These are phyloP conservation scores for Brachionus koreanus DNA, from an alignment of 1,140 invertebrate species.

Conservation along the genomic window DNA sequence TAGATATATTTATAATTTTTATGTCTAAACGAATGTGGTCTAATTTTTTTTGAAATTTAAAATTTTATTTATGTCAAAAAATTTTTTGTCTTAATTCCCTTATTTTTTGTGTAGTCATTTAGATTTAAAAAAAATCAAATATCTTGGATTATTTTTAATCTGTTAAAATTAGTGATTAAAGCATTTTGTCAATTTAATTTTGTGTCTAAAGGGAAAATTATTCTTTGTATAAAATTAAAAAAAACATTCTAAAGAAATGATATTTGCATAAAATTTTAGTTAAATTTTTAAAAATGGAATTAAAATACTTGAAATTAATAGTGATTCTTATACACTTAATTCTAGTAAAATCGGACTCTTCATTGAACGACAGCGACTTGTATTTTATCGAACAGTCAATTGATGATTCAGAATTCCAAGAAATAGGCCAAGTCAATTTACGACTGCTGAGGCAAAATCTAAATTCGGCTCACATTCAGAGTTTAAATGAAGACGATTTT, in stretches of 20 bases:
- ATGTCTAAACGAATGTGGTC: too few species aligned
- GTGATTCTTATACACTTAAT: not conserved
- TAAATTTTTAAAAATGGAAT: not conserved
- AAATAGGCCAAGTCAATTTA: conserved; percentile 15
- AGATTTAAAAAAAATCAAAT: too few species aligned
- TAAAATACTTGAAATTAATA: not conserved
- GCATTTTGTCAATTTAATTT: too few species aligned
- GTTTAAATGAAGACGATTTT: conserved; percentile 14
- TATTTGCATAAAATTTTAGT: not conserved
- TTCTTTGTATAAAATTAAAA: not conserved
- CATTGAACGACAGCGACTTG: conserved; percentile 11
- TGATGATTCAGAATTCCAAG: not conserved
- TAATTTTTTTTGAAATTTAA: too few species aligned
- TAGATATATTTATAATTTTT: too few species aligned
- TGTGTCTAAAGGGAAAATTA: too few species aligned
- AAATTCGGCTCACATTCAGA: conserved; percentile 24
- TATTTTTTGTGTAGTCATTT: too few species aligned
- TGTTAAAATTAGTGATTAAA: too few species aligned
- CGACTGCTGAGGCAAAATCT: conserved; percentile 35
- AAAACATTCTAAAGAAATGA: not conserved
- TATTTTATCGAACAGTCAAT: conserved; percentile 35
- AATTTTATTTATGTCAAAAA: too few species aligned
- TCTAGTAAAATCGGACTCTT: not conserved
- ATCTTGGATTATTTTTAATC: too few species aligned
- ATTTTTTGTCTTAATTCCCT: too few species aligned